These are phyloP conservation scores for Epinephelus cyanopodus DNA, from an alignment of 2,113 vertebrate species.

Conservation along the genomic window DNA sequence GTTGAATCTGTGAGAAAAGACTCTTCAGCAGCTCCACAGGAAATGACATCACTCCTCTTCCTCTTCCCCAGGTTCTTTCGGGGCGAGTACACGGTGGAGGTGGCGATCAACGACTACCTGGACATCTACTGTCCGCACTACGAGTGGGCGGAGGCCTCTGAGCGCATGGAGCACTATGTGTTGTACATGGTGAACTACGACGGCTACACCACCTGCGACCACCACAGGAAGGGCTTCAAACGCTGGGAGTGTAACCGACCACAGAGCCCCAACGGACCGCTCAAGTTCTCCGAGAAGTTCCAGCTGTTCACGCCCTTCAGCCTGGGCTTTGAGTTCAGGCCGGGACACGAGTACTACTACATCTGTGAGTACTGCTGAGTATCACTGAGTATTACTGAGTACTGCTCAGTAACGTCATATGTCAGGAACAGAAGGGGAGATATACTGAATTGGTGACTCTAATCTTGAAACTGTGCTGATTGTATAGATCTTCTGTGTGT, in stretches of 20 bases:
- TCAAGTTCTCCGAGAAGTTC: conserved; percentile 98
- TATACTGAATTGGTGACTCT: no score
- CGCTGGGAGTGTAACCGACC: conserved; percentile 98
- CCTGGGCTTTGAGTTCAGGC: conserved; percentile 96
- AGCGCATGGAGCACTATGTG: conserved; percentile 92
- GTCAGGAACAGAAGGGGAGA: no score
- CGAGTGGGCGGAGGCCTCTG: conserved; percentile 83
- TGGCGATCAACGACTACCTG: conserved; percentile 98
- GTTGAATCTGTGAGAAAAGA: no score
- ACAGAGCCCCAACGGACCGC: conserved; percentile 89
- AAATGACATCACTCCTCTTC: neutral
- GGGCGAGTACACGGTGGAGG: conserved; percentile 94
- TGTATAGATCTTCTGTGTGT: no score
- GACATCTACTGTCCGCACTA: conserved; percentile 98
- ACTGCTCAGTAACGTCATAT: no score
- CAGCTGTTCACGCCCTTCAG: conserved; percentile 98
- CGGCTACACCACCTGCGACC: conserved; percentile 92
- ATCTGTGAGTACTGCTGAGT: conserved; percentile 89
- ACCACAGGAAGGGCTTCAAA: conserved; percentile 93
- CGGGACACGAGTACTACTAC: conserved; percentile 95
- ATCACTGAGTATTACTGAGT: neutral
- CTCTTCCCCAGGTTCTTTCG: conserved; percentile 86
- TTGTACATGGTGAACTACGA: conserved; percentile 97
- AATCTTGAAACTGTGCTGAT: no score
- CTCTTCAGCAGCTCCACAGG: neutral